A percentile compares a stretch with the other conserved stretches of the same genome.
Conservation (phyloP, 2,888 invertebrate genomes). For the Axea sp. region DNA sequence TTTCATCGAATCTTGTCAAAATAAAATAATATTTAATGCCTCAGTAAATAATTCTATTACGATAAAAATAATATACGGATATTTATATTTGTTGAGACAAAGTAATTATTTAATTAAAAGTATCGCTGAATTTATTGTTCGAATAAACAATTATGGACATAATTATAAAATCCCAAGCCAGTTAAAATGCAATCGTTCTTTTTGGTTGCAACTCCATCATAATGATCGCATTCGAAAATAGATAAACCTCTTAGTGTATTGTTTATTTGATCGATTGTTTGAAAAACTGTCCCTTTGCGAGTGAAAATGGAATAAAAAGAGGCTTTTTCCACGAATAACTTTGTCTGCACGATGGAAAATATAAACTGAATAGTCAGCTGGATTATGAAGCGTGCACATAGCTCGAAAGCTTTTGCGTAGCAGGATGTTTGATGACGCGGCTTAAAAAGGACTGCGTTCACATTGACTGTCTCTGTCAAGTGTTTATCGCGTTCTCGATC, state of each 20-base stretch:
- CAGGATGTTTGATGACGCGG: conserved; percentile 37
- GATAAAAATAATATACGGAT: no score
- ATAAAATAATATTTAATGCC: conserved; percentile 37
- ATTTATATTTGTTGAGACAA: conserved; percentile 12
- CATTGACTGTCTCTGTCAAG: conserved; percentile 26
- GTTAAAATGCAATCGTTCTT: no score
- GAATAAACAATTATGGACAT: no score
- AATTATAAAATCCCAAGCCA: no score
- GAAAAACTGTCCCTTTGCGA: conserved; percentile 13
- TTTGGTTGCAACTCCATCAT: not conserved
- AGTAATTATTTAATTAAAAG: conserved; percentile 29
- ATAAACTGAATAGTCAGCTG: conserved; percentile 30
- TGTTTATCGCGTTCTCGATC: conserved; percentile 3
- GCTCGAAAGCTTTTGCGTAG: conserved; percentile 25
- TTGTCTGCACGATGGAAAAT: conserved; percentile 11
- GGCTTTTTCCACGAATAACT: conserved; percentile 7
- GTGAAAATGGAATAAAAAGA: conserved; percentile 20
- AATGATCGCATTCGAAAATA: conserved; percentile 1
- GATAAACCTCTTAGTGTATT: conserved; percentile 16
- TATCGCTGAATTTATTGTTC: conserved; percentile 11
- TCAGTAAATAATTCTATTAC: no score
- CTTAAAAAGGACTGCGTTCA: conserved; percentile 29
- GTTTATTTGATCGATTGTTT: conserved; percentile 2
- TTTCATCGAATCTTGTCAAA: no score
- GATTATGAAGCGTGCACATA: conserved; percentile 12